Evolutionary conservation across 1,140 invertebrate genomes (phyloP).

Genomic region (Pomacea maculata): DNA sequence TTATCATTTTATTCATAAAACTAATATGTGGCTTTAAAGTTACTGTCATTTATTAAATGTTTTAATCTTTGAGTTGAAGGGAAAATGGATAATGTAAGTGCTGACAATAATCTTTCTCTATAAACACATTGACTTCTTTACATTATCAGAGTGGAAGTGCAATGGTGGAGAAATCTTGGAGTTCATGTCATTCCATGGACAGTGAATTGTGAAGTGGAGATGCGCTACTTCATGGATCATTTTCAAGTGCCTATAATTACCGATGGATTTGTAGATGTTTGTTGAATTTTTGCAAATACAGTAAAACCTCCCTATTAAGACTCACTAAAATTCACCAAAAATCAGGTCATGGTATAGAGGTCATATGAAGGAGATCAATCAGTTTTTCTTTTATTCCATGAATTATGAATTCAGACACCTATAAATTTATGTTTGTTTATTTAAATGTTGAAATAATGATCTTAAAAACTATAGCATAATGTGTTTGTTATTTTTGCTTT

Average conservation of each 20-base stretch:
- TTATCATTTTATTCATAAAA: background rate
- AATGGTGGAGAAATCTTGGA: conserved; percentile 16
- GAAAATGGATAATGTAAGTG: too few relatives aligned
- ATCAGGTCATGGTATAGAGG: too few relatives aligned
- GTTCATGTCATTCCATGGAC: conserved; percentile 24
- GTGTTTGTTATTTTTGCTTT: too few relatives aligned
- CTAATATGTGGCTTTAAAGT: background rate
- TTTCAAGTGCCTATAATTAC: conserved; percentile 24
- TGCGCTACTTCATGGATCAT: conserved; percentile 15
- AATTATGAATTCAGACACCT: too few relatives aligned
- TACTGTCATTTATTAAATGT: background rate
- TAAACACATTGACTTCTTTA: background rate
- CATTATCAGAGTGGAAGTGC: conserved; percentile 14
- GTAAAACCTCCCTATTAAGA: too few relatives aligned
- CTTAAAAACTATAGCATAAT: too few relatives aligned
- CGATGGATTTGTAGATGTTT: background rate
- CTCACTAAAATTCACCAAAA: too few relatives aligned
- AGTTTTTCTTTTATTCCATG: too few relatives aligned
- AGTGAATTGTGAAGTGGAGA: conserved; percentile 21
- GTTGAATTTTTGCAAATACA: background rate
- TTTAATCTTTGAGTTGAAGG: background rate
- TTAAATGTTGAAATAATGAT: too few relatives aligned
- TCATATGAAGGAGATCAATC: too few relatives aligned
- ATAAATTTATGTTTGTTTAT: too few relatives aligned
- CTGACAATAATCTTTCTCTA: too few relatives aligned